phyloP scores from a whole-genome alignment of 2,797 vertebrate species.

The Pseudochirops cupreus region DNA sequence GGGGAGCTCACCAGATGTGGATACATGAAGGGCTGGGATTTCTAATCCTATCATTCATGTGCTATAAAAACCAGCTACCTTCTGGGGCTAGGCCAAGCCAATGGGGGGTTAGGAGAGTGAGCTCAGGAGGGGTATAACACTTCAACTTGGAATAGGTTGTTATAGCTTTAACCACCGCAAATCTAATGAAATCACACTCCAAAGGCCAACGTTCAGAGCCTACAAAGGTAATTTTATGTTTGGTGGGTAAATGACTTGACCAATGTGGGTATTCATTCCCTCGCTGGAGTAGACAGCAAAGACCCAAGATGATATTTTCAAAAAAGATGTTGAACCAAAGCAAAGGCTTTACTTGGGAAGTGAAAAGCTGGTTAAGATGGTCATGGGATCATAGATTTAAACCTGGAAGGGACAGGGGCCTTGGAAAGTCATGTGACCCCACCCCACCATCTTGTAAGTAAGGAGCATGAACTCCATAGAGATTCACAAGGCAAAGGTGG shows the following conservation, averaged over 20 bases:
- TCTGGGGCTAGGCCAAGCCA: background rate
- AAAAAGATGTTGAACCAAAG: background rate
- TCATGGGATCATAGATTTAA: background rate
- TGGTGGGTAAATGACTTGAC: background rate
- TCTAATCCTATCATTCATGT: background rate
- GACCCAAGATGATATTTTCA: background rate
- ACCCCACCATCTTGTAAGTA: background rate
- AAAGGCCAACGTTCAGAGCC: background rate
- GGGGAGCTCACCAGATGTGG: background rate
- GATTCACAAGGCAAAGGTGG: background rate
- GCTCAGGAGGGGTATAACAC: background rate
- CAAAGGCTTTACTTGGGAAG: background rate
- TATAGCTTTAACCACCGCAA: background rate
- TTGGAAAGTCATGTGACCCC: background rate
- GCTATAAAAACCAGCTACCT: background rate
- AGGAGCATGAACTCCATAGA: background rate
- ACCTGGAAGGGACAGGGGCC: background rate
- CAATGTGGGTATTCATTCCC: background rate
- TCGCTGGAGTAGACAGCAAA: background rate
- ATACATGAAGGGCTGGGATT: background rate
- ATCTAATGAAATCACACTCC: background rate
- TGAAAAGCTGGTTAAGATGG: background rate
- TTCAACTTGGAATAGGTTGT: background rate
- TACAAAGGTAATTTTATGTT: background rate
- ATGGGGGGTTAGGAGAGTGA: background rate